These are phyloP conservation scores for Lepidochitona cinerea DNA, from an alignment of 2,888 invertebrate species.

Conservation along the genomic window DNA sequence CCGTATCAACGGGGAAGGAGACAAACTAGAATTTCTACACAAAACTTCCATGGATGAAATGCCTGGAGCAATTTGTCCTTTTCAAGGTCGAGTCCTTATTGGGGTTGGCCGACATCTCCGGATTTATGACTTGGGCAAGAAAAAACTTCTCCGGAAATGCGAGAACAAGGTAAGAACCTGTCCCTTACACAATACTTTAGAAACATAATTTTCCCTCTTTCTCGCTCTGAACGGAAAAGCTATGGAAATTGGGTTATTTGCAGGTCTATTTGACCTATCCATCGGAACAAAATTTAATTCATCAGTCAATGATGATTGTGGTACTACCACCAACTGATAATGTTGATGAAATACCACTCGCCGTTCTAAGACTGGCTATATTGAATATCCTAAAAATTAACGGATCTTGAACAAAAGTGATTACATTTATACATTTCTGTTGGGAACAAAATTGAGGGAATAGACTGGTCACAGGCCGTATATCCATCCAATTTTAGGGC, in stretches of 20 bases:
- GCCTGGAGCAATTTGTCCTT: constrained; percentile 74
- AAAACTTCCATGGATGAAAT: constrained; percentile 94
- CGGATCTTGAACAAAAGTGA: too few relatives aligned
- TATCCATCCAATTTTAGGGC: too few relatives aligned
- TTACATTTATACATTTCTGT: too few relatives aligned
- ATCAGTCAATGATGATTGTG: background rate
- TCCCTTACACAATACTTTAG: too few relatives aligned
- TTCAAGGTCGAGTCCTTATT: constrained; percentile 89
- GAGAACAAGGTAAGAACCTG: constrained; percentile 91
- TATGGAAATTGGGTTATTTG: too few relatives aligned
- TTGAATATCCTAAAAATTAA: too few relatives aligned
- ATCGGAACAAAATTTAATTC: too few relatives aligned
- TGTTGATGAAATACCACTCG: background rate
- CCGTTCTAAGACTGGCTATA: background rate
- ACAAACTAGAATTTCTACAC: constrained; percentile 91
- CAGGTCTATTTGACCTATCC: too few relatives aligned
- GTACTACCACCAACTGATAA: background rate
- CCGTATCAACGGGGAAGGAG: constrained; percentile 79
- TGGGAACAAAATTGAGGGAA: too few relatives aligned
- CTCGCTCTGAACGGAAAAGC: too few relatives aligned
- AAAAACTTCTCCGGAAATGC: constrained; percentile 96
- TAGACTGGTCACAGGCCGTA: too few relatives aligned
- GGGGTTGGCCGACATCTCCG: constrained; percentile 93
- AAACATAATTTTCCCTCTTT: too few relatives aligned
- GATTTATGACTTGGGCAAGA: constrained; percentile 96